Evolutionary conservation across 2,113 vertebrate genomes (phyloP).

Genomic region (Boulengeromyrus knoepffleri): DNA sequence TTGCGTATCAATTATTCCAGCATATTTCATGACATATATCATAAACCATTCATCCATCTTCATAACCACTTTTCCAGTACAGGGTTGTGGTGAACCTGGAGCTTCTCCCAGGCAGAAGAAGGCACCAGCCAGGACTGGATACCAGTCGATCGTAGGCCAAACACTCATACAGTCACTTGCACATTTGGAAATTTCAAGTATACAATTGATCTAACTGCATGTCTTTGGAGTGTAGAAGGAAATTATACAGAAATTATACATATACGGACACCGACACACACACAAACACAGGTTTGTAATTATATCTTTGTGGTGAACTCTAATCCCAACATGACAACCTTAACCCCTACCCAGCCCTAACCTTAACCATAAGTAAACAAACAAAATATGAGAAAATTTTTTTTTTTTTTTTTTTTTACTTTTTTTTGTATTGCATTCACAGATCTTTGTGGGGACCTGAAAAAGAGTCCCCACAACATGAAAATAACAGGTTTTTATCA

Average conservation of each 20-base stretch:
- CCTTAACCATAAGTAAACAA: no score
- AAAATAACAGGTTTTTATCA: no score
- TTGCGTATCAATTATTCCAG: not conserved
- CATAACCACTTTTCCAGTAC: not conserved
- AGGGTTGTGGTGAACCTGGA: not conserved
- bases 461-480: no score
- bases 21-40: not conserved
- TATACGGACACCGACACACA: not conserved
- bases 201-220: not conserved
- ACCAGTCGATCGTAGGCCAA: not conserved
- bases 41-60: constrained; percentile 1
- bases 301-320: not conserved
- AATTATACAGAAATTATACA: not conserved
- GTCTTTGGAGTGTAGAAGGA: not conserved
- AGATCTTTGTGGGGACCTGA: no score
- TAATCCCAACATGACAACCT: no score
- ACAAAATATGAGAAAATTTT: no score
- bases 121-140: not conserved
- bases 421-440: no score
- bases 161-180: not conserved
- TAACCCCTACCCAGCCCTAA: no score
- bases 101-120: not conserved
- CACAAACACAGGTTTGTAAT: not conserved
- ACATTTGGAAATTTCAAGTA: not conserved
- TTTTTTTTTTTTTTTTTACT: no score